A percentile compares a stretch with the other conserved stretches of the same genome.
phyloP scores from a whole-genome alignment of 2,113 vertebrate genomes.

The Corydoras sp. region DNA sequence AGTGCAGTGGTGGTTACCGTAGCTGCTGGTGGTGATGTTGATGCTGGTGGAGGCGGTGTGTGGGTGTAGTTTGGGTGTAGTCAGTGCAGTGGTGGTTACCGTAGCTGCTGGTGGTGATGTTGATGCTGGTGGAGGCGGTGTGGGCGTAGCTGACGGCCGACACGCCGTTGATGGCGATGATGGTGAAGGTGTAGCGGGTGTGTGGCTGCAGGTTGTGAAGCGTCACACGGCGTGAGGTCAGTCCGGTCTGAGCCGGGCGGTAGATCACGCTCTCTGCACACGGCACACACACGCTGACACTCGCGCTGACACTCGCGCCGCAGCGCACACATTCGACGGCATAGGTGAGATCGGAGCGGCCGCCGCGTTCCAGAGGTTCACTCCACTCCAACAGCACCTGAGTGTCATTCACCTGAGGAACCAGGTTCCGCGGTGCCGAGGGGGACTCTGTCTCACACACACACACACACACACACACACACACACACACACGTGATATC shows the following conservation, averaged over 20 bases:
- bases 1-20: slow-evolving; percentile 58
- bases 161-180: slow-evolving; percentile 72
- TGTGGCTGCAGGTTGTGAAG: slow-evolving; percentile 73
- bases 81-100: slow-evolving; percentile 53
- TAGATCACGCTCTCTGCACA: slow-evolving; percentile 68
- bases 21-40: slow-evolving; percentile 75
- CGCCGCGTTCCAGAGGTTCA: slow-evolving; percentile 71
- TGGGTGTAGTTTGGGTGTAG: neutral
- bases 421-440: slow-evolving; percentile 68
- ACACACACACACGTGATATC: neutral
- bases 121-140: slow-evolving; percentile 59
- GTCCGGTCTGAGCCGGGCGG: slow-evolving; percentile 51
- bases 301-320: slow-evolving; percentile 21
- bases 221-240: slow-evolving; percentile 59
- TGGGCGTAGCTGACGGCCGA: slow-evolving; percentile 61
- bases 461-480: neutral
- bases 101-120: slow-evolving; percentile 75
- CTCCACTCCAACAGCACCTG: slow-evolving; percentile 76
- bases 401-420: slow-evolving; percentile 73
- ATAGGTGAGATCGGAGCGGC: slow-evolving; percentile 70
- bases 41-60: slow-evolving; percentile 58
- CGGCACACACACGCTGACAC: slow-evolving; percentile 44
- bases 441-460: slow-evolving; percentile 61
- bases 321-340: slow-evolving; percentile 62
- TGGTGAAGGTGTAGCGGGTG: slow-evolving; percentile 68